Evolutionary conservation across 2,888 invertebrate genomes (phyloP).

Genomic region (Pachydiplax longipennis): DNA sequence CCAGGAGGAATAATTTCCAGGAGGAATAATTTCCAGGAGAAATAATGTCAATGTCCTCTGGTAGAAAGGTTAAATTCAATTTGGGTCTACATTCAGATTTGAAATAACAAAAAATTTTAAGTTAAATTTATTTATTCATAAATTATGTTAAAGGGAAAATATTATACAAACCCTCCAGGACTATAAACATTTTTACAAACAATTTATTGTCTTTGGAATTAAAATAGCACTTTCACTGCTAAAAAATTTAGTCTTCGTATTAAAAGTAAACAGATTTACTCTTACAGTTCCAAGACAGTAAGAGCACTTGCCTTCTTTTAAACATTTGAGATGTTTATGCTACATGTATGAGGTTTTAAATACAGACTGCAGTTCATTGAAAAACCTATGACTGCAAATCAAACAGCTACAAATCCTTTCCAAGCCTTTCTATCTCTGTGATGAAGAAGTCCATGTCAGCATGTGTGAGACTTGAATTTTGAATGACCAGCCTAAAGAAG

Average conservation of each 20-base stretch:
- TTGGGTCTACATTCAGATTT: no score
- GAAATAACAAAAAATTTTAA: neutral
- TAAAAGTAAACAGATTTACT: neutral
- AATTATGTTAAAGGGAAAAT: neutral
- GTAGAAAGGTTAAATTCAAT: no score
- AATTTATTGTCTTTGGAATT: neutral
- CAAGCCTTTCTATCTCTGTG: constrained; percentile 86
- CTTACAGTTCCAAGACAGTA: neutral
- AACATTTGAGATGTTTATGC: no score
- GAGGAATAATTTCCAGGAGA: no score
- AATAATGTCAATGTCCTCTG: no score
- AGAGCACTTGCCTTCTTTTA: no score
- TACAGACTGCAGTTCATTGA: no score
- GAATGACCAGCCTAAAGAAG: constrained; percentile 93
- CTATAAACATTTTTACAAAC: neutral
- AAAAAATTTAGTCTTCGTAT: neutral
- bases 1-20: no score
- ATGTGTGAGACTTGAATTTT: constrained; percentile 85
- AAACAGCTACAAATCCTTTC: constrained; percentile 67
- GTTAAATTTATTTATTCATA: neutral
- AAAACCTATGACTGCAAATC: neutral
- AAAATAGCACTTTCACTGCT: neutral
- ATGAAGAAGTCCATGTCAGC: constrained; percentile 88
- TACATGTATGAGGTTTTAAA: no score
- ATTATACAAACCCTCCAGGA: neutral